Base-by-base conservation (phyloP, 2,113 vertebrate genomes). In the Mugil cephalus region DNA sequence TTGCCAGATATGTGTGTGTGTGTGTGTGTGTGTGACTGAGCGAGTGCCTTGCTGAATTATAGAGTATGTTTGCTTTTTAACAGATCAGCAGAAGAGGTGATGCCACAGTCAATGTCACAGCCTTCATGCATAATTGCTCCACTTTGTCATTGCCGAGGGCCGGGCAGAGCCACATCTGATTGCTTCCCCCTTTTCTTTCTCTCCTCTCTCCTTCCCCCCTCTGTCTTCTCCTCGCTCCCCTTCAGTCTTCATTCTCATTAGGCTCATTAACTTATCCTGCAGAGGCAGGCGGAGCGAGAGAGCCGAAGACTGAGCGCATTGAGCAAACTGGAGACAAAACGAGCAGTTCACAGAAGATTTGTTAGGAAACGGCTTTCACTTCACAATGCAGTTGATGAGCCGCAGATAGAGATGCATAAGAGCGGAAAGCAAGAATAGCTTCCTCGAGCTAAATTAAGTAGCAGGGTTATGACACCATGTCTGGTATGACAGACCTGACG, bases 101-200 rank as follows among this genome's bases (percentile, higher is more conserved):
- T 76, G 81, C 74, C 87, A 88, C 77, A 81, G 79, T 89, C 91
- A 90, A 88, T 91, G 88, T 89, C 89, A 88, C 72, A 87, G 80
- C 87, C 85, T 90, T 92, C 87, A 89, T 91, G 90, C 86, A 86
- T 91, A 93, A 94, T 91, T 93, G 85, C 84, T 85, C 75, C 80
- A 86, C 88, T 91, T 89, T 88, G 90, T 93, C 90, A 92, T 89
- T 88, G 89, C 87, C 89, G 89, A 60, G 2, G 87, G 89, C 83
- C 19, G 77, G 67, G 67, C 78, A 81, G 54, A 81, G 60, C 77
- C 80, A 75, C 83, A 71, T 88, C 77, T 82, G 83, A 87, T 86
- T 80, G 52, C 69, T 55, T 77, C 76, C 61, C 72, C 38, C 58
- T 12, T 42, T 43, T 14, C 2, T 43, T 51, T 51, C 4, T 45